phyloP scores from a whole-genome alignment of 2,797 vertebrate species.

The Lepilemur ruficaudatus region DNA sequence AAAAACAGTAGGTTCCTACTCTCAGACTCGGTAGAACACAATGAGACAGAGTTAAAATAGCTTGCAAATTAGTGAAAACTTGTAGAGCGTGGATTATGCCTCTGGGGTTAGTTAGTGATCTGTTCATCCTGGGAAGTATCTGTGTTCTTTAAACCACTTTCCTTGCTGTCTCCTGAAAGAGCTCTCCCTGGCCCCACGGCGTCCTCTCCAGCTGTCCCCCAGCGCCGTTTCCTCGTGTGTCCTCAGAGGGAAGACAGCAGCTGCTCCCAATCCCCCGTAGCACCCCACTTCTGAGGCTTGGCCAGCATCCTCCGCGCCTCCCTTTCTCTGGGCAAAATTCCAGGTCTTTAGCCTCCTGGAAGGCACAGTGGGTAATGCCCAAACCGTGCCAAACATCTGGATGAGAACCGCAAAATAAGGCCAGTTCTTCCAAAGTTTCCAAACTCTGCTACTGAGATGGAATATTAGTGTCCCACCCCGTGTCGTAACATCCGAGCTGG shows the following conservation, averaged over 20 bases:
- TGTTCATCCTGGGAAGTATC: rapidly evolving
- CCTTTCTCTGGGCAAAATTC: not conserved
- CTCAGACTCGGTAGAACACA: not conserved
- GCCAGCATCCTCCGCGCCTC: rapidly evolving
- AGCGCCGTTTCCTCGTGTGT: rapidly evolving
- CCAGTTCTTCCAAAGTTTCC: not conserved
- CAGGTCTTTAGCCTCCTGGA: not conserved
- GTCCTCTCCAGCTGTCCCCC: not conserved
- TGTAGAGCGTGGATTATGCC: rapidly evolving
- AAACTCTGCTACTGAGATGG: not conserved
- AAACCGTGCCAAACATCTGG: not conserved
- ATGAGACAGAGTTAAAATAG: not conserved
- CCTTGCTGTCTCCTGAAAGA: not conserved
- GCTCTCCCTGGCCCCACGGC: rapidly evolving
- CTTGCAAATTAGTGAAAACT: rapidly evolving
- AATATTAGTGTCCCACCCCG: rapidly evolving
- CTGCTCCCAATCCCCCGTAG: not conserved
- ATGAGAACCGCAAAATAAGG: not conserved
- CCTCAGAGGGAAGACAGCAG: not conserved
- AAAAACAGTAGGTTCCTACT: not conserved
- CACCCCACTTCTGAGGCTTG: not conserved
- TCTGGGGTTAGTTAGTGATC: rapidly evolving
- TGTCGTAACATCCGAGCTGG: rapidly evolving
- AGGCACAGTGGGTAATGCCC: not conserved
- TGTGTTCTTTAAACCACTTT: rapidly evolving